Conservation (phyloP, 1,140 invertebrate species). For the Halictus rubicundus region DNA sequence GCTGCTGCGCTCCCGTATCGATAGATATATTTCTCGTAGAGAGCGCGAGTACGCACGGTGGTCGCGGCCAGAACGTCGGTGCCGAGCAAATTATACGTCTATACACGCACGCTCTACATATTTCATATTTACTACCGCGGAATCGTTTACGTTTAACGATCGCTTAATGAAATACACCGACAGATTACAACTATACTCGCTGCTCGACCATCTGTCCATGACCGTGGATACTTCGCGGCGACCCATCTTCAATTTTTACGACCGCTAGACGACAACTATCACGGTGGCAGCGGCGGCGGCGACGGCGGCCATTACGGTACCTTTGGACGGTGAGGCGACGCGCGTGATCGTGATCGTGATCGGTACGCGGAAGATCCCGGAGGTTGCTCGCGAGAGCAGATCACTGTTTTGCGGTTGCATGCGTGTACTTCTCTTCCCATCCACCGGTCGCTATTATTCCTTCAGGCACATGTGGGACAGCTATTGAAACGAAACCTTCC, state of each 20-base stretch:
- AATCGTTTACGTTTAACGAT: slow-evolving; percentile 35
- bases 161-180: slow-evolving; percentile 32
- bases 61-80: no score
- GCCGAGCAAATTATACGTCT: slow-evolving; percentile 24
- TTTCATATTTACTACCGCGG: slow-evolving; percentile 26
- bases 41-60: not conserved
- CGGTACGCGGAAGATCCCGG: no score
- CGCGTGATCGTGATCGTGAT: no score
- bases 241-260: slow-evolving; percentile 5
- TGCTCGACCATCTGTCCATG: slow-evolving; percentile 17
- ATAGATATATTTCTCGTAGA: not conserved
- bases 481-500: slow-evolving; percentile 72
- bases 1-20: not conserved
- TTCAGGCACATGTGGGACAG: slow-evolving; percentile 77
- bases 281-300: not conserved
- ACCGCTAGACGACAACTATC: not conserved
- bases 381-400: not conserved
- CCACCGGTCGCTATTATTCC: slow-evolving; percentile 74
- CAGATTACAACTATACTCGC: not conserved
- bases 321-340: not conserved
- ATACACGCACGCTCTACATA: slow-evolving; percentile 12
- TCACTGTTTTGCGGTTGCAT: slow-evolving; percentile 63
- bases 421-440: slow-evolving; percentile 64
- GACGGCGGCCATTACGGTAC: not conserved
- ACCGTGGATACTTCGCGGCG: slow-evolving; percentile 1